A percentile compares a stretch with the other conserved stretches of the same genome.
phyloP scores from a whole-genome alignment of 1,140 invertebrate species.

The Drosophila nigrodunni region DNA sequence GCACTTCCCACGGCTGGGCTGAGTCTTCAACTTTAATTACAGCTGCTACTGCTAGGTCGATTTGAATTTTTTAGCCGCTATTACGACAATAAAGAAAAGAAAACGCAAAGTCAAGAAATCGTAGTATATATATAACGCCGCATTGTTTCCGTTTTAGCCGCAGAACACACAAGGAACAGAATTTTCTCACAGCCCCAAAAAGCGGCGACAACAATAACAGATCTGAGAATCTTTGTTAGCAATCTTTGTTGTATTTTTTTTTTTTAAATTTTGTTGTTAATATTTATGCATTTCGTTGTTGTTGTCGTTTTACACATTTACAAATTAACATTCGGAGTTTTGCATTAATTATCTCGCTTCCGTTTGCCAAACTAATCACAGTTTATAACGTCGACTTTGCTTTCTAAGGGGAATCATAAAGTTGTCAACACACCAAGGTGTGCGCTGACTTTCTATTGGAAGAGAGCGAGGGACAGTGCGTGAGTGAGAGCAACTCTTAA shows the following conservation, averaged over 20 bases:
- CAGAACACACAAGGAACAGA: conserved; percentile 57
- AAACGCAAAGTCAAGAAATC: conserved; percentile 71
- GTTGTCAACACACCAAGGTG: neutral
- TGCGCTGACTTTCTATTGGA: too few relatives aligned
- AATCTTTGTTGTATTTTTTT: conserved; percentile 41
- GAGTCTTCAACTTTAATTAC: conserved; percentile 74
- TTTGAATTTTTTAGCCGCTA: conserved; percentile 55
- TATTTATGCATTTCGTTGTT: conserved; percentile 72
- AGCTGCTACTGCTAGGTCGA: conserved; percentile 63
- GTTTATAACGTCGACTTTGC: conserved; percentile 23
- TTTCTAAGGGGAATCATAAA: conserved; percentile 4
- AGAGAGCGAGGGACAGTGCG: neutral
- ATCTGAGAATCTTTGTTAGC: conserved; percentile 60
- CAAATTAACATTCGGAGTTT: conserved; percentile 76
- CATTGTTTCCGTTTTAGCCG: conserved; percentile 72
- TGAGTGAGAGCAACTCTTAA: conserved; percentile 26
- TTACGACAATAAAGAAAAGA: conserved; percentile 40
- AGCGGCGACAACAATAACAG: conserved; percentile 26
- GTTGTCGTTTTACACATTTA: conserved; percentile 66
- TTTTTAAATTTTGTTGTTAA: conserved; percentile 59
- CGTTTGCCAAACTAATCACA: conserved; percentile 46
- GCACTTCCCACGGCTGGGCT: conserved; percentile 70
- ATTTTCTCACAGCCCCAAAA: conserved; percentile 81
- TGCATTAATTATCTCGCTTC: conserved; percentile 80
- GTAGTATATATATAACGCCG: conserved; percentile 53